phyloP scores from a whole-genome alignment of 2,888 invertebrate species.

The Drosophila neonasuta region DNA sequence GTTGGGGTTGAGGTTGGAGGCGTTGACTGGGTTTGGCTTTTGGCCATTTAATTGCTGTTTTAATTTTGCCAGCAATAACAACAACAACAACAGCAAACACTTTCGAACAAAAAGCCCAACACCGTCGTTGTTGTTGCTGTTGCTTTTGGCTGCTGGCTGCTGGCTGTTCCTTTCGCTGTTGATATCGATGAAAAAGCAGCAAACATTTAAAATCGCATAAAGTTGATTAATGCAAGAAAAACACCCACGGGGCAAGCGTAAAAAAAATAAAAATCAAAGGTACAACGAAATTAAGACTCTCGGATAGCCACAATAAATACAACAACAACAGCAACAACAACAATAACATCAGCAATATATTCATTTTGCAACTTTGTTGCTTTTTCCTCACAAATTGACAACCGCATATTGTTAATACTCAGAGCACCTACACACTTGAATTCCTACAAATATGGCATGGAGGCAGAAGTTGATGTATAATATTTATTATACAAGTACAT shows the following conservation, averaged over 20 bases:
- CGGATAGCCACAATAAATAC: constrained; percentile 13
- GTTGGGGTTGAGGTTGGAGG: constrained; percentile 6
- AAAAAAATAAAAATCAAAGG: constrained; percentile 5
- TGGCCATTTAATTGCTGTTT: constrained; percentile 77
- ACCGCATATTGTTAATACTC: constrained; percentile 16
- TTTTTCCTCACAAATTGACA: constrained; percentile 12
- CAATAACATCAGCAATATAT: not conserved
- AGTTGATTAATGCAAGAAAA: constrained; percentile 68
- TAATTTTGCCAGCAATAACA: constrained; percentile 63
- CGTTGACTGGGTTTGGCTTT: constrained; percentile 63
- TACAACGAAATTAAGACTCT: constrained; percentile 5
- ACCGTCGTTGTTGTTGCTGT: constrained; percentile 2
- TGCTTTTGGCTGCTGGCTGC: constrained; percentile 8
- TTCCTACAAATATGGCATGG: not conserved
- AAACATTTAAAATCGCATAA: constrained; percentile 56
- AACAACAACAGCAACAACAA: constrained; percentile 7
- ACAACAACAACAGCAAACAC: constrained; percentile 31
- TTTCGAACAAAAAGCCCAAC: constrained; percentile 25
- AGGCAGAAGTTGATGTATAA: not conserved
- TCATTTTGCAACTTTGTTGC: constrained; percentile 22
- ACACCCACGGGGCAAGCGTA: constrained; percentile 46
- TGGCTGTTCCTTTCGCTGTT: not conserved
- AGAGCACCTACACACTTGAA: constrained; percentile 10
- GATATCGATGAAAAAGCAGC: constrained; percentile 24
- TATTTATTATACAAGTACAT: not conserved